Percentiles rank a stretch among this genome's conserved stretches.
phyloP scores from a whole-genome alignment of 1,140 invertebrate species.

The Globodera rostochiensis region DNA sequence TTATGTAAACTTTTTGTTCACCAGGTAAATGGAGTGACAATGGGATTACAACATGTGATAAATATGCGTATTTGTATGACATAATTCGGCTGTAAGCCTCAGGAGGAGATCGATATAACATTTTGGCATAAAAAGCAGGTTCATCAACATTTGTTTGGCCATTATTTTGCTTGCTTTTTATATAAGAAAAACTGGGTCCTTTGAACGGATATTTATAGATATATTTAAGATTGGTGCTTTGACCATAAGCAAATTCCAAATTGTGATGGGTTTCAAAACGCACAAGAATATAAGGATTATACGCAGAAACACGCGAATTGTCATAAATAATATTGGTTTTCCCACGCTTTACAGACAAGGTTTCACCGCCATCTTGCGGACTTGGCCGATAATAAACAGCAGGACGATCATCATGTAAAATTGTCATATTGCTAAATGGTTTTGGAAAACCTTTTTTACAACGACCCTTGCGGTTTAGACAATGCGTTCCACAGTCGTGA shows the following conservation, averaged over 20 bases:
- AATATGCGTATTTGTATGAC: background rate
- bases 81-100: background rate
- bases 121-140: constrained; percentile 6
- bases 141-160: background rate
- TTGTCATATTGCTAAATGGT: background rate
- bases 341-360: background rate
- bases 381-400: background rate
- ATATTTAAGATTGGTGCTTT: background rate
- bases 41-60: background rate
- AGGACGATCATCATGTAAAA: background rate
- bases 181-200: constrained; percentile 1
- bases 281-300: background rate
- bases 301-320: background rate
- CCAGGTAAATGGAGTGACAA: constrained; percentile 2
- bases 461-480: background rate
- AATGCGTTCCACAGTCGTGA: background rate
- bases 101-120: background rate
- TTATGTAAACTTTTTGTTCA: background rate
- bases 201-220: constrained; percentile 3
- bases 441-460: constrained; percentile 3
- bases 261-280: background rate
- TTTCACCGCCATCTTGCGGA: background rate
- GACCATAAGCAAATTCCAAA: background rate
- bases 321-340: background rate
- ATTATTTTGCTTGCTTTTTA: background rate